Conservation (phyloP, 2,888 invertebrate genomes). For the Polydrusus pterygomalis region DNA sequence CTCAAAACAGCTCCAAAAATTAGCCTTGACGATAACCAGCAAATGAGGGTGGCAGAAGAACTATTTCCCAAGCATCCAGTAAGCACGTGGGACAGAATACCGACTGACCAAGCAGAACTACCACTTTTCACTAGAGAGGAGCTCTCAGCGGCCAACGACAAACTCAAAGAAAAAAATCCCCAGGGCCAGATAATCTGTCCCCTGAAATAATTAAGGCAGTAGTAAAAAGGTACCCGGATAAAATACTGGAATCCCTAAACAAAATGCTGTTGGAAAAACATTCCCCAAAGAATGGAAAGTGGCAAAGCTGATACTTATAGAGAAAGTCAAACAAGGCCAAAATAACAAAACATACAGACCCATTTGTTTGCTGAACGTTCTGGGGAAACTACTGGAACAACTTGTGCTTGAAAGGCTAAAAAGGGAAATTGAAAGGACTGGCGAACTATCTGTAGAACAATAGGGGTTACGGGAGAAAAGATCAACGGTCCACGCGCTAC, state of each 20-base stretch:
- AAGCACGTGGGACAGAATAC: neutral
- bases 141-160: neutral
- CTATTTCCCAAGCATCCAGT: conserved; percentile 25
- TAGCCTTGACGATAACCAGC: neutral
- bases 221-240: neutral
- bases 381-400: neutral
- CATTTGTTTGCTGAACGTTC: neutral
- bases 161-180: too few species aligned
- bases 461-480: neutral
- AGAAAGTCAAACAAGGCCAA: neutral
- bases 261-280: neutral
- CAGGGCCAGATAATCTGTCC: too few species aligned
- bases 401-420: neutral
- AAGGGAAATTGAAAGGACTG: neutral
- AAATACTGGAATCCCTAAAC: neutral
- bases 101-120: neutral
- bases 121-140: neutral
- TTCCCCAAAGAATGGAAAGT: too few species aligned
- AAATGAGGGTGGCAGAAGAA: conserved; percentile 8
- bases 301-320: neutral
- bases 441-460: neutral
- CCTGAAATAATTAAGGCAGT: too few species aligned
- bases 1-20: conserved; percentile 1
- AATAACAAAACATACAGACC: neutral
- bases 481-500: too few species aligned